phyloP scores from a whole-genome alignment of 92 coral and sea anemone species.

The Palythoa grandis region DNA sequence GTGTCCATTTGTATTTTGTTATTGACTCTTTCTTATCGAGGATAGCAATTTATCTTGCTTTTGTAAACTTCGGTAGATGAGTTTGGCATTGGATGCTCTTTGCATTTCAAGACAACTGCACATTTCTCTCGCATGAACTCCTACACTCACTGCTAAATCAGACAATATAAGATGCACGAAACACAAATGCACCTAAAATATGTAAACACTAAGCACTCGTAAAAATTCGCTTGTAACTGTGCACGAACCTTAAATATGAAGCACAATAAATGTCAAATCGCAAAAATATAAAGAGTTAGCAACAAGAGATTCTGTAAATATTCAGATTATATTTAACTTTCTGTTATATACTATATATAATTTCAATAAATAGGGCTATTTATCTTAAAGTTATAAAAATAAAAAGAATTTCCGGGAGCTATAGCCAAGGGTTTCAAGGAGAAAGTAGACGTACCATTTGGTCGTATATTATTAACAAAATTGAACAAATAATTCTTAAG shows the following conservation, averaged over 20 bases:
- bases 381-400: background rate
- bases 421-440: background rate
- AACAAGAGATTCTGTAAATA: background rate
- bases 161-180: background rate
- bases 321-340: background rate
- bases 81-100: conserved; percentile 45
- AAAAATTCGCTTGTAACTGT: background rate
- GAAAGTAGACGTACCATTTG: background rate
- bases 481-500: background rate
- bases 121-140: background rate
- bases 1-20: background rate
- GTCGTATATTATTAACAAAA: background rate
- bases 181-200: conserved; percentile 9
- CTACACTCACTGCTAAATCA: background rate
- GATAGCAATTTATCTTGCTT: background rate
- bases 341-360: background rate
- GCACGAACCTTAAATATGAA: background rate
- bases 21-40: background rate
- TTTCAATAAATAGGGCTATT: background rate
- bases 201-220: background rate
- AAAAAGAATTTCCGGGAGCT: background rate
- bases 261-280: background rate
- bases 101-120: background rate
- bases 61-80: background rate
- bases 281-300: background rate